Evolutionary conservation across 2,888 invertebrate species (phyloP).

Genomic region (Ametastegia equiseti): DNA sequence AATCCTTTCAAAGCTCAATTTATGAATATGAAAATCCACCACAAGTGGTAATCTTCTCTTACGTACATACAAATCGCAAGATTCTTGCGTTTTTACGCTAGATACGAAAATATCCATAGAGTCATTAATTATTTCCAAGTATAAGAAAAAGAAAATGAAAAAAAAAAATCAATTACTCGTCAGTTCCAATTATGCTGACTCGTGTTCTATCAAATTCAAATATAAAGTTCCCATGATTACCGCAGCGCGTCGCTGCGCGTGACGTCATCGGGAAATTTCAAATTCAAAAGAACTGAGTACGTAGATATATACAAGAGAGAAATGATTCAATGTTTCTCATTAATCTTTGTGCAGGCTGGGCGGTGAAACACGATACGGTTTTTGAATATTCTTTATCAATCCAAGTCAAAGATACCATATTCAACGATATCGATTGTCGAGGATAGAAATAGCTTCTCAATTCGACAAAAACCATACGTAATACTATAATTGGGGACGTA

Average conservation of each 20-base stretch:
- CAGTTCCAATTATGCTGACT: not conserved
- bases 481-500: not conserved
- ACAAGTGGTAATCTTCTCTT: too few relatives aligned
- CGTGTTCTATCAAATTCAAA: constrained; percentile 26
- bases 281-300: not conserved
- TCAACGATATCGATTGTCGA: not conserved
- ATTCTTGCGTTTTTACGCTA: too few relatives aligned
- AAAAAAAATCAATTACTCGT: not conserved
- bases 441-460: not conserved
- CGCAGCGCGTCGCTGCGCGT: constrained; percentile 32
- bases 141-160: not conserved
- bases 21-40: not conserved
- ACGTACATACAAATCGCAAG: too few relatives aligned
- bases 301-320: not conserved
- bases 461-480: not conserved
- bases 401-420: not conserved
- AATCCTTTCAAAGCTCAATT: not conserved
- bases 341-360: not conserved
- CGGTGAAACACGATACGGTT: not conserved
- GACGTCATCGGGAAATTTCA: constrained; percentile 15
- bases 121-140: too few relatives aligned
- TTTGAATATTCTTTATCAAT: not conserved
- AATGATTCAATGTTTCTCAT: not conserved
- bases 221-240: constrained; percentile 13
- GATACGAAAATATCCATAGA: too few relatives aligned